phyloP scores from a whole-genome alignment of 2,888 invertebrate species.

The Drosophila pegasa region DNA sequence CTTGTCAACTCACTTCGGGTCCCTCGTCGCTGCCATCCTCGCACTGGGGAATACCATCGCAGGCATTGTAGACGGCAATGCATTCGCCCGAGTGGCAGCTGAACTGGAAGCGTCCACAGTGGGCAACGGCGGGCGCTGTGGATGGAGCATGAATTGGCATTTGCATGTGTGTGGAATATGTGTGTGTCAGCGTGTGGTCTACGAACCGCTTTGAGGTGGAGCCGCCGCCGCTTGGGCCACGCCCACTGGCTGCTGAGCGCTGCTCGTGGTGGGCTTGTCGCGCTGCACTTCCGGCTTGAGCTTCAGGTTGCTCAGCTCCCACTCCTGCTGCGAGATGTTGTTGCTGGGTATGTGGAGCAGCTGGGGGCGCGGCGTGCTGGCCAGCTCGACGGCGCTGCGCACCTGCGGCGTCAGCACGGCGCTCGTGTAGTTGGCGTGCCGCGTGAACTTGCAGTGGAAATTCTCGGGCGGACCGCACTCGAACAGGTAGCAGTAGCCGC shows the following conservation, averaged over 20 bases:
- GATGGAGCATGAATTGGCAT: slow-evolving; percentile 24
- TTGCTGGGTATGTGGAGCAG: slow-evolving; percentile 72
- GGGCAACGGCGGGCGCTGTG: slow-evolving; percentile 47
- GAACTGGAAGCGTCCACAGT: slow-evolving; percentile 94
- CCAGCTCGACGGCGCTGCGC: slow-evolving; percentile 53
- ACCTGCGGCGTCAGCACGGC: slow-evolving; percentile 90
- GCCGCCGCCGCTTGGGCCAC: slow-evolving; percentile 42
- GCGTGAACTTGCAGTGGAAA: slow-evolving; percentile 96
- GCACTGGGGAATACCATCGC: slow-evolving; percentile 96
- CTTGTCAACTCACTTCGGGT: slow-evolving; percentile 88
- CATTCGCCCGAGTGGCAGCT: slow-evolving; percentile 95
- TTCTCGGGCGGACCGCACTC: slow-evolving; percentile 95
- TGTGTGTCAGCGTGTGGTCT: slow-evolving; percentile 6
- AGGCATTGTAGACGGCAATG: slow-evolving; percentile 97
- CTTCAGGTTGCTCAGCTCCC: slow-evolving; percentile 84
- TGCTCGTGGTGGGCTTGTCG: slow-evolving; percentile 59
- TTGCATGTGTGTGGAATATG: slow-evolving; percentile 41
- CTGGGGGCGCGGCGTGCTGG: slow-evolving; percentile 73
- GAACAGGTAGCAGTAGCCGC: slow-evolving; percentile 96
- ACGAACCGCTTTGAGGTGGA: slow-evolving; percentile 61
- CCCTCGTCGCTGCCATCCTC: slow-evolving; percentile 96
- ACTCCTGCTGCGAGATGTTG: slow-evolving; percentile 84
- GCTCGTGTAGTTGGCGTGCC: slow-evolving; percentile 94
- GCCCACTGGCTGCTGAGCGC: slow-evolving; percentile 28
- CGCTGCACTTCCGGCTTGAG: slow-evolving; percentile 77